Percentiles rank a stretch among this genome's conserved stretches.
Evolutionary conservation across 1,140 invertebrate species (phyloP).

Genomic region (Thereuonema tuberculata): DNA sequence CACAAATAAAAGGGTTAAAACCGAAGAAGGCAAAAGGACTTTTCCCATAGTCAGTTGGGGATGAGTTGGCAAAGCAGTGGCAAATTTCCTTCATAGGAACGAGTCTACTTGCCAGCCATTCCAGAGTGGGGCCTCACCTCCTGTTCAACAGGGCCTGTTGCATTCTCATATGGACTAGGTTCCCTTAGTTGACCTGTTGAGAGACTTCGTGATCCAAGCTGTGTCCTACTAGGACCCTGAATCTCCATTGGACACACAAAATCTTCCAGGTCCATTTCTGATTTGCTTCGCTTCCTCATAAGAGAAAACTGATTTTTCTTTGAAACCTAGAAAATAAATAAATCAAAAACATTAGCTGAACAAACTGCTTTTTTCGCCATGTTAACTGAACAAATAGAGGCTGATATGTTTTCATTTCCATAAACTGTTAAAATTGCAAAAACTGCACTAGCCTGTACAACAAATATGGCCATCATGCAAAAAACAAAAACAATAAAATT

Average conservation of each 20-base stretch:
- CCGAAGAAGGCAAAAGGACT: too few relatives aligned
- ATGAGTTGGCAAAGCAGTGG: too few relatives aligned
- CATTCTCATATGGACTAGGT: too few relatives aligned
- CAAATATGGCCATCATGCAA: too few relatives aligned
- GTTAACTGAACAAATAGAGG: not conserved
- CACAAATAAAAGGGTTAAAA: too few relatives aligned
- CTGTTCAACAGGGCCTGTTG: conserved; percentile 5
- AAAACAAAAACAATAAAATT: too few relatives aligned
- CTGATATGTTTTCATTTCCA: not conserved
- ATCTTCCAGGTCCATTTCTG: conserved; percentile 55
- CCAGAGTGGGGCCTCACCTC: conserved; percentile 1
- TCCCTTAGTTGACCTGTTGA: too few relatives aligned
- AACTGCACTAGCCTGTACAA: too few relatives aligned
- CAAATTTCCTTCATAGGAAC: too few relatives aligned
- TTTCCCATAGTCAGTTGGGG: too few relatives aligned
- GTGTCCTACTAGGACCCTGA: too few relatives aligned
- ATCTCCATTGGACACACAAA: conserved; percentile 72
- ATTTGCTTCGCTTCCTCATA: conserved; percentile 70
- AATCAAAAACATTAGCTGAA: conserved; percentile 11
- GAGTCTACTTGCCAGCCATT: not conserved
- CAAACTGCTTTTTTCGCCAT: conserved; percentile 17
- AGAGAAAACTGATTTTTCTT: conserved; percentile 82
- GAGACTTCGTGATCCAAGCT: too few relatives aligned
- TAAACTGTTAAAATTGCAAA: not conserved
- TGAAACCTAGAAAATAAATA: conserved; percentile 45